A percentile compares a stretch with the other conserved stretches of the same genome.
Evolutionary conservation across 2,113 vertebrate species (phyloP).

Genomic region (Brachyhypopomus occidentalis): DNA sequence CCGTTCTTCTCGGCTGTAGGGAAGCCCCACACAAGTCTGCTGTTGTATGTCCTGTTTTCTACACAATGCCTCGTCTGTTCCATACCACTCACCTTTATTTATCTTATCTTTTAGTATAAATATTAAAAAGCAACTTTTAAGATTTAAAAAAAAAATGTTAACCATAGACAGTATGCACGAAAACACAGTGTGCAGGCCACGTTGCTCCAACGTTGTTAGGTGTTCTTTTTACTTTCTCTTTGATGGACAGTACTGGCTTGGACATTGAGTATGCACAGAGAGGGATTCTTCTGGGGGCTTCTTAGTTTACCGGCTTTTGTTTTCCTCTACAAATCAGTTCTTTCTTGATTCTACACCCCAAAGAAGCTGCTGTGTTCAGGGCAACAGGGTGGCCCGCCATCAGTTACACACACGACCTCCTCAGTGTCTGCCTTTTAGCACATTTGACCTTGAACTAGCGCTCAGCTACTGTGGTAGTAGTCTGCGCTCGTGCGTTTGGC

Average conservation of each 20-base stretch:
- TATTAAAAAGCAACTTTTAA: neutral
- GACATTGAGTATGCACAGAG: constrained; percentile 2
- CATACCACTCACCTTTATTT: constrained; percentile 14
- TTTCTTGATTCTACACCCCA: constrained; percentile 34
- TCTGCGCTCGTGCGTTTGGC: too few species aligned
- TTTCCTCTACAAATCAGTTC: constrained; percentile 14
- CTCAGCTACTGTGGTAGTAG: too few species aligned
- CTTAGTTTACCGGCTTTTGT: constrained; percentile 40
- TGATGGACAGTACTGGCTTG: constrained; percentile 22
- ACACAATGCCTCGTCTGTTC: constrained; percentile 29
- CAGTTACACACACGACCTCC: neutral
- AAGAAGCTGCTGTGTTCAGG: constrained; percentile 34
- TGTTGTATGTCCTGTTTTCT: constrained; percentile 41
- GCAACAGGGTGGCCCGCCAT: constrained; percentile 15
- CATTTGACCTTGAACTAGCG: neutral
- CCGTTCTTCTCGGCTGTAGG: constrained; percentile 31
- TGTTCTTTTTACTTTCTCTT: neutral
- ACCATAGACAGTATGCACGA: neutral
- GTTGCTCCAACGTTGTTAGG: neutral
- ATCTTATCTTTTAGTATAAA: neutral
- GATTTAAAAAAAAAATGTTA: neutral
- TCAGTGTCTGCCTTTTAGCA: constrained; percentile 34
- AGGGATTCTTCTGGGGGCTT: constrained; percentile 19
- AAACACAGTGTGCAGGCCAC: neutral
- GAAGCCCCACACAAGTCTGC: constrained; percentile 41